Conservation (phyloP, 2,888 invertebrate species). For the Tupiocoris notatus region DNA sequence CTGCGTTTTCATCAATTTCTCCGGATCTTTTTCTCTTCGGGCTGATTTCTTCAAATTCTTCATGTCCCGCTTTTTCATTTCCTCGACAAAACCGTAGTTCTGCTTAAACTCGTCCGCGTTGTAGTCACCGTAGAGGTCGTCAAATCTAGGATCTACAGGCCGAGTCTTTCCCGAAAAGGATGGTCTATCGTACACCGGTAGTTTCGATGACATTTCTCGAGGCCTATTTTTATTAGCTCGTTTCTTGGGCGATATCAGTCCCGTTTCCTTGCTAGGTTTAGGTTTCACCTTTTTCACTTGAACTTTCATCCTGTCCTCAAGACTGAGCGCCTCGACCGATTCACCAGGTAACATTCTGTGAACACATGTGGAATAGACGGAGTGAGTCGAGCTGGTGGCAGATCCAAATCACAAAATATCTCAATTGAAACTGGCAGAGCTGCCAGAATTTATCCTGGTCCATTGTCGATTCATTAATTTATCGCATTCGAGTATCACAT, state of each 20-base stretch:
- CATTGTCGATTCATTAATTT: too few species aligned
- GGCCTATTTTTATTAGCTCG: slow-evolving; percentile 59
- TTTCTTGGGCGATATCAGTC: slow-evolving; percentile 22
- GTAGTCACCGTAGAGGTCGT: slow-evolving; percentile 77
- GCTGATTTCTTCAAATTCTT: slow-evolving; percentile 63
- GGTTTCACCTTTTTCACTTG: slow-evolving; percentile 16
- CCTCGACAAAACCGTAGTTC: slow-evolving; percentile 74
- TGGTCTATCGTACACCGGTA: slow-evolving; percentile 57
- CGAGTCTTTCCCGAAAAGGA: slow-evolving; percentile 51
- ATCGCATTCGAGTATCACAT: too few species aligned
- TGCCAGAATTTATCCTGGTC: background rate
- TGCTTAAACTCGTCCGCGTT: slow-evolving; percentile 70
- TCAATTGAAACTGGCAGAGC: background rate
- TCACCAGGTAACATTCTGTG: slow-evolving; percentile 31
- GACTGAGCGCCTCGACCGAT: slow-evolving; percentile 14
- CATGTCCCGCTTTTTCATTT: slow-evolving; percentile 71
- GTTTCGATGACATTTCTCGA: slow-evolving; percentile 75
- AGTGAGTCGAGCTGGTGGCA: background rate
- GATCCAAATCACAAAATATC: background rate
- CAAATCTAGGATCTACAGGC: slow-evolving; percentile 77
- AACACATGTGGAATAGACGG: slow-evolving; percentile 35
- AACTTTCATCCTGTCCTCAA: slow-evolving; percentile 31
- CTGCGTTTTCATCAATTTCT: slow-evolving; percentile 65
- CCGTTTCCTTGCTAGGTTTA: background rate
- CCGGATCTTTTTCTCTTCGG: slow-evolving; percentile 62